Evolutionary conservation across 1,140 invertebrate species (phyloP), one percentile per base, ranked within the genome.

Genomic region (Drosophila bipectinata): DNA sequence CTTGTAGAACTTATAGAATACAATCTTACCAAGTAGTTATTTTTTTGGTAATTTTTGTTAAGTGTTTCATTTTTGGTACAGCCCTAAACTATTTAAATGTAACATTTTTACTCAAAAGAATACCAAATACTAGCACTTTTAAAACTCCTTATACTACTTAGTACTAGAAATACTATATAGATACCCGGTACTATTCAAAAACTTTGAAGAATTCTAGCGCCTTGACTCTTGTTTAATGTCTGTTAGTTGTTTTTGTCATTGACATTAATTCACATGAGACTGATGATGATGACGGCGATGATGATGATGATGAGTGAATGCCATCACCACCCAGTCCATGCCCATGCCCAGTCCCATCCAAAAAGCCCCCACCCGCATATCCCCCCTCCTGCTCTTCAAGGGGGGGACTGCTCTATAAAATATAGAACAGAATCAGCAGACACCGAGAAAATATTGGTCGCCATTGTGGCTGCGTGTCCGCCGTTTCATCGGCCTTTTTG

Each of bases 201-300:
- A 1, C 4, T 37, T 12, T n/a, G 12, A 37, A 12, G 10, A 37
- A 12, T 3, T 9, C 9, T 37, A n/a, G 14, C 8, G 7, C 7
- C 34, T 15, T 63, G n/a, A 37, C n/a, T 78, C 15, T 10, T 44
- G 4, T 44, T 44, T 44, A 15, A 44, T 18, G 14, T 44, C 10
- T 73, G 55, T 52, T 32, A 58, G 39, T 44, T 61, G 34, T 67
- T 57, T 60, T 82, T 74, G 62, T 82, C 59, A 49, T 54, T 67
- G 62, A 47, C 64, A 78, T 78, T 78, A 78, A 83, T 77, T 82
- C 73, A 37, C 61, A 28, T 51, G 52, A 14, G 15, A 28, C 39
- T 14, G 26, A 28, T 30, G 15, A 67, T 52, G n/a, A 56, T 41
- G 21, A 52, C 14, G 12, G 45, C 47, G 37, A 52, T 45, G 21